phyloP scores from a whole-genome alignment of 2,113 vertebrate genomes.

The Myotis brandtii region DNA sequence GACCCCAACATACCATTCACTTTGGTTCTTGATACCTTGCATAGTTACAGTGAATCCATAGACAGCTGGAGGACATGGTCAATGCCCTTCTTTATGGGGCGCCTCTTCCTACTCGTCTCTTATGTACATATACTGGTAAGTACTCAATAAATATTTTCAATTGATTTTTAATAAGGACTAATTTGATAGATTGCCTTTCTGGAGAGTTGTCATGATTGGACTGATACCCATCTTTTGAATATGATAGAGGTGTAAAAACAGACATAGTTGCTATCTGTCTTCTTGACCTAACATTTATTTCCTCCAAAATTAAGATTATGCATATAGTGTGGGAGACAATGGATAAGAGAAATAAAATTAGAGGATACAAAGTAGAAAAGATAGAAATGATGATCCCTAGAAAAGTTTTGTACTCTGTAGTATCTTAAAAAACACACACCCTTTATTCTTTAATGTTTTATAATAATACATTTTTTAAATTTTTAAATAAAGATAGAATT shows the following conservation, averaged over 20 bases:
- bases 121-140: background rate
- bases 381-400: background rate
- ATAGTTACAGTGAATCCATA: background rate
- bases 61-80: background rate
- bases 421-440: background rate
- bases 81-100: background rate
- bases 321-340: background rate
- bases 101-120: background rate
- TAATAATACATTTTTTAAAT: background rate
- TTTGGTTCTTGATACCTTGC: background rate
- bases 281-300: background rate
- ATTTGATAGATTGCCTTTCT: background rate
- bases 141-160: background rate
- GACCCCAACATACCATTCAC: background rate
- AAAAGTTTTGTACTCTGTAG: background rate
- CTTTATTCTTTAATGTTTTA: background rate
- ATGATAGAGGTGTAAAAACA: background rate
- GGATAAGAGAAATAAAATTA: background rate
- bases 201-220: background rate
- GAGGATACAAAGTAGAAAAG: background rate
- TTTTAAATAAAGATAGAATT: background rate
- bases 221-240: background rate
- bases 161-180: background rate
- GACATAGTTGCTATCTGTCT: background rate
- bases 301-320: constrained; percentile 11